Base-by-base conservation (phyloP, 2,113 vertebrate species). In the Dicaeum eximium region DNA sequence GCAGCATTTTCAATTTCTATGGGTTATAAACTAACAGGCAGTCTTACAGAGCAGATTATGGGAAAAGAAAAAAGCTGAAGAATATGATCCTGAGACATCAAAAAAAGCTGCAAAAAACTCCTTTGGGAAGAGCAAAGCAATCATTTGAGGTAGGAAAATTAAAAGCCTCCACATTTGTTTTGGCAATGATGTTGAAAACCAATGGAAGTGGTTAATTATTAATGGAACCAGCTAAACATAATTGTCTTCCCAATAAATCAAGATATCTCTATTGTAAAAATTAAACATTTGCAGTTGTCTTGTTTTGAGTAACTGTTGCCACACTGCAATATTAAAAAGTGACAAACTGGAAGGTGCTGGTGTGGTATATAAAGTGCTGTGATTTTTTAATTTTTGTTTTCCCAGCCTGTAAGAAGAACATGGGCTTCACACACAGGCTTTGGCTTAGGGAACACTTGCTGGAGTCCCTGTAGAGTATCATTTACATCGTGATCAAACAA, bases 181-280 rank as follows among this genome's bases (percentile, higher is more conserved):
- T 86, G 42, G 48, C 66, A 80, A 25, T 17, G 10, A 69, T 54
- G 77, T 73, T 54, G 80, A 88, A 93, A 94, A 80, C 53, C 37
- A 84, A 3, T 24, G 30, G 24, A 79, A 75, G 16, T 23, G 13
- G 54, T 91, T 77, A 70, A 75, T 81, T 87, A 85, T 96, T 97
- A 97, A 97, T 85, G 93, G 84, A 47, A 67, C 7, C 72, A 95
- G 81, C 48, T 58, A 97, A 96, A 92, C 50, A 61, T 93, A 95
- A 93, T 37, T 96, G 47, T 94, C 79, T 96, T 94, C 56, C 66
- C 92, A 95, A 96, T 95, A 97, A 97, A 97, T 92, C 84, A 93
- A 84, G 50, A 54, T 33, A 94, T 73, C 48, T 80, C 69, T 80
- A 54, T 40, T 95, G 89, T 69, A 86, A 96, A 97, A 97, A 95